Base-by-base conservation (phyloP, 2,888 invertebrate species). In the Phortica magna region DNA sequence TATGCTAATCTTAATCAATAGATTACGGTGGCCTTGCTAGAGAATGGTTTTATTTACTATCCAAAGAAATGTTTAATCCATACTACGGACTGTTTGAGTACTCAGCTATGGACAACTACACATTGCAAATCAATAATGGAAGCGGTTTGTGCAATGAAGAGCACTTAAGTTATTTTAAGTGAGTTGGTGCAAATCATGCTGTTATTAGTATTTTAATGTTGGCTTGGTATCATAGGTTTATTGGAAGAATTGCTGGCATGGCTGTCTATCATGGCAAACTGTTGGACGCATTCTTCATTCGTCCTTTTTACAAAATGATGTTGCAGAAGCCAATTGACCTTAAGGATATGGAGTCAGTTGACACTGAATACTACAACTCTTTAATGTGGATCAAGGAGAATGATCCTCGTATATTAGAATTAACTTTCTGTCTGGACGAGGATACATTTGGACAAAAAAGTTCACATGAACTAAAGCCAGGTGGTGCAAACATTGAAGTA, bases 281-380 rank as follows among this genome's bases (percentile, higher is more conserved):
- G 83, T 93, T 99, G 80, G 99, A 99, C 93, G 98, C 98, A 71
- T 99, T 99, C 93, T 99, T 99, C 93, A 99, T 99, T 93, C 96
- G 99, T 90, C 99, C 99, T 76, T 99, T 99, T 93, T 99, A 99
- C 93, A 99, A 99, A 93, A 99, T 99, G 99, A 99, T 99, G 99
- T 93, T 99, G 85, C 95, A 96, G 80, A 99, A 99, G 93, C 93
- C 95, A 71, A 99, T 99, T 80, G 97, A 97, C 88, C 93, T 99
- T 70, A 96, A 96, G 90, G 99, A 99, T 92, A 99, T 99, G 99
- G 99, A 99, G 93, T 97, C 98, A 6, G 99, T 99, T 14, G 99
- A 99, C 92, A 96, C 98, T 2, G 99, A 99, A 92, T 99, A 99
- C 92, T 98, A 98, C 92, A 99, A 99, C 93, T 99, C 99, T 0